These are phyloP conservation scores for Anarrhichthys ocellatus DNA, from an alignment of 2,113 vertebrate species.

Conservation along the genomic window DNA sequence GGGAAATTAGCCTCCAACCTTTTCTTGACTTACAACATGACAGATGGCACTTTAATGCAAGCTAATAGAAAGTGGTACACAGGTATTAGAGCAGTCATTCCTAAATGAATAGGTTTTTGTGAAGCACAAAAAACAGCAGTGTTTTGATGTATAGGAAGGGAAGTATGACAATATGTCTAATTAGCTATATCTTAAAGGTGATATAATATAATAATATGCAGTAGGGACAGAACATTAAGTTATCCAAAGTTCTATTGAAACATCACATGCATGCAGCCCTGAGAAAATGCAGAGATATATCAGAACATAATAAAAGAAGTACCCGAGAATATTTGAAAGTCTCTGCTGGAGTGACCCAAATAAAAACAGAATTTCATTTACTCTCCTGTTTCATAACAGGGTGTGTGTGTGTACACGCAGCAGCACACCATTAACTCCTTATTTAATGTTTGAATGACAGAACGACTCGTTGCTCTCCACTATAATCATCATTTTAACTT, in stretches of 20 bases:
- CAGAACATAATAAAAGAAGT: background rate
- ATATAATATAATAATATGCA: conserved; percentile 29
- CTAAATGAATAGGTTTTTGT: background rate
- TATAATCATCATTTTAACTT: background rate
- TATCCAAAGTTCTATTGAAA: conserved; percentile 40
- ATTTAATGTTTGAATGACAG: conserved; percentile 43
- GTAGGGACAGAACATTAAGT: conserved; percentile 46
- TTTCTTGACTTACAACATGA: conserved; percentile 25
- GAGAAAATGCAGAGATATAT: background rate
- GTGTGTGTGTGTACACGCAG: background rate
- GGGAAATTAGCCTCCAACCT: conserved; percentile 48
- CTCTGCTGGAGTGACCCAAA: conserved; percentile 27
- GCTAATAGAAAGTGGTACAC: background rate
- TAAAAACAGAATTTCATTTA: conserved; percentile 6
- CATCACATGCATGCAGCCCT: conserved; percentile 16
- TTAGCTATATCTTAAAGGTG: background rate
- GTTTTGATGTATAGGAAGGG: background rate
- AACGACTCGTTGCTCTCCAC: background rate
- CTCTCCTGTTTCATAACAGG: conserved; percentile 50
- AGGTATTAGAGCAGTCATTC: background rate
- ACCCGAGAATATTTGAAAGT: background rate
- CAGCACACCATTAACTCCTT: conserved; percentile 29
- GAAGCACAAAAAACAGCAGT: background rate
- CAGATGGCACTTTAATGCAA: conserved; percentile 4
- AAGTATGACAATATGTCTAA: background rate